Base-by-base conservation (phyloP, 2,888 invertebrate species). In the Cephus sareptanus region DNA sequence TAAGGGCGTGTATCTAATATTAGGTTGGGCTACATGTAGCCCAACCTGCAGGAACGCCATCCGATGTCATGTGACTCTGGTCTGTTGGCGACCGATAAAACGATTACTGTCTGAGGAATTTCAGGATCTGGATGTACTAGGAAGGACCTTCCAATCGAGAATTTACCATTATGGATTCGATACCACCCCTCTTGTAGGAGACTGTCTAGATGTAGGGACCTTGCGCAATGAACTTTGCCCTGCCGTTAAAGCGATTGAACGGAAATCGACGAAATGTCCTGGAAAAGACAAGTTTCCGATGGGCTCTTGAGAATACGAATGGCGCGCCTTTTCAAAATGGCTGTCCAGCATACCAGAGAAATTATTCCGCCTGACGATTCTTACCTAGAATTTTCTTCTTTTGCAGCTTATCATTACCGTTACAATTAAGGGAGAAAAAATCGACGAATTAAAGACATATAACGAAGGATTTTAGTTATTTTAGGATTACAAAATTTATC, bases 1-100 rank as follows among this genome's bases (percentile, higher is more conserved):
- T 81, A 82, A 84, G 81, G 80, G 80, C 81, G 82, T 85, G 82
- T 86, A 82, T 82, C 80, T 83, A 81, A 79, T 82, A 80, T 78
- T 76, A 78, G 78, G 37, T 33, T 40, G 68, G 12, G 71, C 33
- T 71, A 31, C 71, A 35, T 3, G 35, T 35, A 35, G 35, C 3
- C 35, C 35, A 35, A 12, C 35, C 35, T 35, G 12, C 35, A 31
- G 23, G 56, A 56, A 56, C 23, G 56, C 2, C 56, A 23, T 9
- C 9, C 23, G 56, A 56, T 1, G 56, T 56, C 56, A 56, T 56
- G 23, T 15, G 56, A 56, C 23, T 56, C 6, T 15, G 56, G 56
- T 23, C 56, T 56, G 56, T 23, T 56, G 56, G 56, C 56, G 9
- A 56, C 56, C 56, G 56, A 56, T 56, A 56, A 56, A 56, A 56